Percentiles rank a stretch among this genome's conserved stretches.
Evolutionary conservation across 2,888 invertebrate species (phyloP).

Genomic region (Apomyelois bistriatella): DNA sequence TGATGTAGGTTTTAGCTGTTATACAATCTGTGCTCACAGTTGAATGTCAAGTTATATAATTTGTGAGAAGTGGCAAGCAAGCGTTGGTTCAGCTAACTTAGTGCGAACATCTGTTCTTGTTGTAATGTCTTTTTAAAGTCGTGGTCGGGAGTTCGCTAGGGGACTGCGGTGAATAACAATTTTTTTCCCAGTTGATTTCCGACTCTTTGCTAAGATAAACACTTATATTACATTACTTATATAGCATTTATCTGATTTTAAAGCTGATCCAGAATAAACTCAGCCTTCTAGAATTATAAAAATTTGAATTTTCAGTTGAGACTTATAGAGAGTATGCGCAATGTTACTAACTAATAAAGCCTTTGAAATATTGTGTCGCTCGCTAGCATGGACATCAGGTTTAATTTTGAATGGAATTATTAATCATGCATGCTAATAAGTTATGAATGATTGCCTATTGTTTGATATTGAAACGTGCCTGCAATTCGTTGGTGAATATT

Average conservation of each 20-base stretch:
- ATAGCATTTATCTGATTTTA: background rate
- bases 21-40: background rate
- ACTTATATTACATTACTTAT: background rate
- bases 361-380: background rate
- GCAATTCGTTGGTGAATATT: background rate
- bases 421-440: background rate
- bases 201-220: background rate
- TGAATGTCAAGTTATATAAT: background rate
- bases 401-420: background rate
- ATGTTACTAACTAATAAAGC: no score
- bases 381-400: background rate
- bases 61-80: background rate
- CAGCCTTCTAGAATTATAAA: no score
- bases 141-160: background rate
- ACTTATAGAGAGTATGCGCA: no score
- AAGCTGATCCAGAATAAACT: background rate
- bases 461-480: background rate
- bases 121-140: constrained; percentile 11
- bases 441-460: background rate
- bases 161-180: background rate
- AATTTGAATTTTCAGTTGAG: no score
- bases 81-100: background rate
- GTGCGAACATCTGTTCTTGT: background rate
- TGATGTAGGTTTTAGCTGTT: constrained; percentile 4
- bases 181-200: background rate